Base-by-base conservation (phyloP, 2,113 vertebrate species). In the Microcebus ravelobensis region DNA sequence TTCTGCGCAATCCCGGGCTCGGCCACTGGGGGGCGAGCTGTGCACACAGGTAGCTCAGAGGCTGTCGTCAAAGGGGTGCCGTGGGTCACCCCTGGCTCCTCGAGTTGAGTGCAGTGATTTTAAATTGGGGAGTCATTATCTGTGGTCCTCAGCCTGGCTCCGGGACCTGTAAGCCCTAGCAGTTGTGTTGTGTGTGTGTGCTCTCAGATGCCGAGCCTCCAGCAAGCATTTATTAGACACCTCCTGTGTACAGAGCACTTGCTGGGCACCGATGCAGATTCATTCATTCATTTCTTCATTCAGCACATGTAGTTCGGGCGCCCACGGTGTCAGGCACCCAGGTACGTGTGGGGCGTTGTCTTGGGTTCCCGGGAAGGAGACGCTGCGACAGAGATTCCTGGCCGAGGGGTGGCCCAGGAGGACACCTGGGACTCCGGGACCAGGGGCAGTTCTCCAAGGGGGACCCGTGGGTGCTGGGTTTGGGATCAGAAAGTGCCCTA, bases 1-100 rank as follows among this genome's bases (percentile, higher is more conserved):
- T 21, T 57, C 55, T 21, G 55, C 20, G 55, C 55, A 21, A 57
- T 57, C 55, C 55, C 55, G 55, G 55, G 55, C 55, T 57, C 7
- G 55, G 55, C 94, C 97, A 71, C 95, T 59, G 23, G 92, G 61
- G 79, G 96, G 95, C 92, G 9, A 45, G 52, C 86, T 55, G 65
- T 5, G 65, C 96, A 50, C 90, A 12, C 84, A 57, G 55, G 48
- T 76, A 3, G 48, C 34, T 48, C 13, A 3, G 61, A 34, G 68
- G 4, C 55, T 25, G 81, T 36, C 6, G 13, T 3, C 31, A 8
- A 8, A 39, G 31, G 36, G 39, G 52, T 3, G 57, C 27, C 2
- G 45, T 0, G 2, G 12, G 2, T 42, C 31, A 25, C 27, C 11
- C 9, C 5, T 1, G 5, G 29, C 21, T 45, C 55, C 61, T 55